Conservation (phyloP, 2,113 vertebrate genomes). For the Neodontobutis hainanensis region DNA sequence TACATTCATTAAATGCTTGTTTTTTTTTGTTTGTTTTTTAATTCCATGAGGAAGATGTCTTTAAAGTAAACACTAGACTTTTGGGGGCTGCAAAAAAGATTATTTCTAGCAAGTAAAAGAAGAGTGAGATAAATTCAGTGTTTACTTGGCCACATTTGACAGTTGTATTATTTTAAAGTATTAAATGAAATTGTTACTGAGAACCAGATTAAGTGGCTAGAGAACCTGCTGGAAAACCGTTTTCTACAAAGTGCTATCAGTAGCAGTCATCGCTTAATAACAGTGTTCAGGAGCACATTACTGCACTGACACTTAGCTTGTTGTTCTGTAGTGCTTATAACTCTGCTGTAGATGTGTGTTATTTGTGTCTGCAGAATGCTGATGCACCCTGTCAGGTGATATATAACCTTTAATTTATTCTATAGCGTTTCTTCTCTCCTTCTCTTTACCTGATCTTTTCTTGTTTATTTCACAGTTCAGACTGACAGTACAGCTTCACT, state of each 20-base stretch:
- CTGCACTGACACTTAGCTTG: neutral
- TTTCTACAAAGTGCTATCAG: conserved; percentile 21
- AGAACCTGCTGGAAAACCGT: conserved; percentile 22
- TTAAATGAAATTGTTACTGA: conserved; percentile 36
- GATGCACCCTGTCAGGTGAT: conserved; percentile 16
- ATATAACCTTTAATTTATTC: conserved; percentile 31
- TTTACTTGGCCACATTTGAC: conserved; percentile 35
- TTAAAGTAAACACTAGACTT: conserved; percentile 10
- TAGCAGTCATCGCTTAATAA: conserved; percentile 9
- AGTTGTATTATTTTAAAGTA: conserved; percentile 33
- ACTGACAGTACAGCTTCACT: conserved; percentile 18
- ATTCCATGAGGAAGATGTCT: neutral
- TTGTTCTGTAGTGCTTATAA: conserved; percentile 4
- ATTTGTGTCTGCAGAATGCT: conserved; percentile 1
- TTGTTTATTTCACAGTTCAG: conserved; percentile 7
- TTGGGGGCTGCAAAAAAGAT: conserved; percentile 2
- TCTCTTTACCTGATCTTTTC: conserved; percentile 1
- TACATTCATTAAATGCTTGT: conserved; percentile 7
- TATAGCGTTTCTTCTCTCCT: conserved; percentile 23
- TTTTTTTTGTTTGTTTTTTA: no score
- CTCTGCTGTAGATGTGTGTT: neutral
- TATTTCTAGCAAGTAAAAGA: conserved; percentile 19
- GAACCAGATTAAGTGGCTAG: conserved; percentile 17
- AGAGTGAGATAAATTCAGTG: conserved; percentile 15
- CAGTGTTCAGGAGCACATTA: conserved; percentile 1